Evolutionary conservation across 2,113 vertebrate genomes (phyloP).

Genomic region (Oncorhynchus clarkii): DNA sequence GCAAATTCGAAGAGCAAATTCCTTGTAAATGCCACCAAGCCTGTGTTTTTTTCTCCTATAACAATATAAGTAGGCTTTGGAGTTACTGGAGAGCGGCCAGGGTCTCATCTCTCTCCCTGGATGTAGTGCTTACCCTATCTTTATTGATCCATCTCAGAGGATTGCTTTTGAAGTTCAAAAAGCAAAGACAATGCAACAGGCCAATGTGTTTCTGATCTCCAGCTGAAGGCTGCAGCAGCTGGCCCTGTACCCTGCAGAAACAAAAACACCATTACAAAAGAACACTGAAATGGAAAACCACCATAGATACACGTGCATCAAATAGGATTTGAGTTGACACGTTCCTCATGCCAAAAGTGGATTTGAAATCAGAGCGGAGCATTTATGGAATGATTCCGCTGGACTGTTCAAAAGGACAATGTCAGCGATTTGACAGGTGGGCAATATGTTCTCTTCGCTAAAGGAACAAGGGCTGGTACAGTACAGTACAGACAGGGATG

Average conservation of each 20-base stretch:
- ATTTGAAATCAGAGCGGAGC: conserved; percentile 27
- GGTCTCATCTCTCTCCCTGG: conserved; percentile 47
- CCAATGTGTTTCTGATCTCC: conserved; percentile 59
- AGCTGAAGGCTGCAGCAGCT: conserved; percentile 51
- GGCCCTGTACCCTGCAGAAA: conserved; percentile 29
- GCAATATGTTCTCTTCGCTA: conserved; percentile 51
- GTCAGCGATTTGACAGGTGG: conserved; percentile 4
- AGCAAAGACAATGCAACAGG: conserved; percentile 49
- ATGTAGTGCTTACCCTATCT: conserved; percentile 59
- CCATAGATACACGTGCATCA: conserved; percentile 41
- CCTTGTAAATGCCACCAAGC: conserved; percentile 35
- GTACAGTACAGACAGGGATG: conserved; percentile 11
- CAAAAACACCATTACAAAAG: conserved; percentile 46
- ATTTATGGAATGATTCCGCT: conserved; percentile 21
- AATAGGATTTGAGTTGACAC: conserved; percentile 42
- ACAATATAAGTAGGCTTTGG: conserved; percentile 74
- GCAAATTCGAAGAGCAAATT: conserved; percentile 52
- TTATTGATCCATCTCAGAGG: conserved; percentile 53
- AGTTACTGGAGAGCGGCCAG: conserved; percentile 26
- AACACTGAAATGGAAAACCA: conserved; percentile 47
- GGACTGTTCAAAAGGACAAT: background rate
- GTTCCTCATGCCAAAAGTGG: conserved; percentile 18
- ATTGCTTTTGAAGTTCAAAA: conserved; percentile 59
- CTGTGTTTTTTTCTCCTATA: conserved; percentile 37
- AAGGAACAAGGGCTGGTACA: conserved; percentile 61